Evolutionary conservation across 2,113 vertebrate genomes (phyloP).

Genomic region (Osmerus mordax): DNA sequence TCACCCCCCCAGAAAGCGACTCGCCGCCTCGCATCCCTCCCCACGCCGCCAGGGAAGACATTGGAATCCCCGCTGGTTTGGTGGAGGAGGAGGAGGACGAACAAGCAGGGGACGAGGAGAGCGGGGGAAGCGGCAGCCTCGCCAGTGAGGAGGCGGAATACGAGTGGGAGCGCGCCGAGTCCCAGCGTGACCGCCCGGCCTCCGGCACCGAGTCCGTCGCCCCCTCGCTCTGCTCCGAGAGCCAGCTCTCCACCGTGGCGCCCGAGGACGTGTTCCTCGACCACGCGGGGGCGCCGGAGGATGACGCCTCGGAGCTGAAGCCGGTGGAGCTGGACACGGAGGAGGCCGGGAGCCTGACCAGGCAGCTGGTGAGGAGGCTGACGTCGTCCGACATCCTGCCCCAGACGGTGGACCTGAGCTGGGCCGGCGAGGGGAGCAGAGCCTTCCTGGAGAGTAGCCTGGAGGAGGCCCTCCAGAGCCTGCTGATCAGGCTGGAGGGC

Average conservation of each 20-base stretch:
- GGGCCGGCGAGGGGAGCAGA: slow-evolving; percentile 80
- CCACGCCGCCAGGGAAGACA: slow-evolving; percentile 45
- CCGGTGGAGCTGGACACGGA: slow-evolving; percentile 91
- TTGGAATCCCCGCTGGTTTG: slow-evolving; percentile 5
- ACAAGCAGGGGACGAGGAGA: slow-evolving; percentile 48
- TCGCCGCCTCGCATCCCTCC: slow-evolving; percentile 51
- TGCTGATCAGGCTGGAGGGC: slow-evolving; percentile 85
- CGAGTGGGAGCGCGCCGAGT: slow-evolving; percentile 68
- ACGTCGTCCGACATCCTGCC: slow-evolving; percentile 79
- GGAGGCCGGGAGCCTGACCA: slow-evolving; percentile 86
- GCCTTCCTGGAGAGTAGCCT: slow-evolving; percentile 85
- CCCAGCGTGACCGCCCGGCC: slow-evolving; percentile 37
- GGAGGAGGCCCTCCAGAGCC: slow-evolving; percentile 88
- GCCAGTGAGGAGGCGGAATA: slow-evolving; percentile 61
- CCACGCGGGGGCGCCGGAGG: slow-evolving; percentile 48
- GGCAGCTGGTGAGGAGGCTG: slow-evolving; percentile 92
- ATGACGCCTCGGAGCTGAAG: slow-evolving; percentile 85
- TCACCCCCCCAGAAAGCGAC: slow-evolving; percentile 73
- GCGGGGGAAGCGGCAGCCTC: slow-evolving; percentile 56
- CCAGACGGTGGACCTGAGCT: slow-evolving; percentile 64
- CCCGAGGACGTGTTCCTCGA: slow-evolving; percentile 74
- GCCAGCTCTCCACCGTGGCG: slow-evolving; percentile 49
- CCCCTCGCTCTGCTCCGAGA: slow-evolving; percentile 55
- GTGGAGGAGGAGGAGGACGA: slow-evolving; percentile 56
- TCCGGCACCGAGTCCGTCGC: slow-evolving; percentile 56